These are phyloP conservation scores for Meloe dianella DNA, from an alignment of 2,888 invertebrate species.

Conservation along the genomic window DNA sequence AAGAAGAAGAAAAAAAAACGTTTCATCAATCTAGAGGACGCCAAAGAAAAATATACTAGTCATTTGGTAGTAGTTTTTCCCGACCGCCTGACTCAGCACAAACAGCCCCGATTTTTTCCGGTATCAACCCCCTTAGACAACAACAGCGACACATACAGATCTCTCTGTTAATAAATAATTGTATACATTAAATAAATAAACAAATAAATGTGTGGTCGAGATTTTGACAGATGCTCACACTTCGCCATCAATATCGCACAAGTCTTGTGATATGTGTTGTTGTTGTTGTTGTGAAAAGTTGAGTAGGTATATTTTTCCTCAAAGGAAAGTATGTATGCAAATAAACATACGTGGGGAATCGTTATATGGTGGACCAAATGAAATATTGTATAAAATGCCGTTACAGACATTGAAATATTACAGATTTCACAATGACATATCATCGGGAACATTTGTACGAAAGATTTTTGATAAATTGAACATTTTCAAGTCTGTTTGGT, in stretches of 20 bases:
- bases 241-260: conserved; percentile 56
- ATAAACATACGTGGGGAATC: conserved; percentile 56
- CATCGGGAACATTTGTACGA: conserved; percentile 58
- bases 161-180: conserved; percentile 24
- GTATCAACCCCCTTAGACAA: conserved; percentile 40
- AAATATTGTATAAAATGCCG: conserved; percentile 57
- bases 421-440: conserved; percentile 60
- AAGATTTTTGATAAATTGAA: conserved; percentile 58
- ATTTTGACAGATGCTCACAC: conserved; percentile 58
- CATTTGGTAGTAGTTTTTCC: conserved; percentile 54
- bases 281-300: conserved; percentile 53
- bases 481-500: conserved; percentile 23
- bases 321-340: conserved; percentile 56
- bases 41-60: conserved; percentile 55
- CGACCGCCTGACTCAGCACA: conserved; percentile 57
- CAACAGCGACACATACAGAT: too few species aligned
- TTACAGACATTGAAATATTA: conserved; percentile 59
- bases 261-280: conserved; percentile 54
- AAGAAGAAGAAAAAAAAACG: conserved; percentile 40
- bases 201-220: conserved; percentile 48
- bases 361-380: conserved; percentile 54
- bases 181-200: conserved; percentile 32
- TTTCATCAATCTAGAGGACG: conserved; percentile 53
- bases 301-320: conserved; percentile 54
- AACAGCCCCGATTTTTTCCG: conserved; percentile 55